A percentile compares a stretch with the other conserved stretches of the same genome.
These are phyloP conservation scores for Barypeithes pellucidus DNA, from an alignment of 2,888 invertebrate genomes.

Conservation along the genomic window DNA sequence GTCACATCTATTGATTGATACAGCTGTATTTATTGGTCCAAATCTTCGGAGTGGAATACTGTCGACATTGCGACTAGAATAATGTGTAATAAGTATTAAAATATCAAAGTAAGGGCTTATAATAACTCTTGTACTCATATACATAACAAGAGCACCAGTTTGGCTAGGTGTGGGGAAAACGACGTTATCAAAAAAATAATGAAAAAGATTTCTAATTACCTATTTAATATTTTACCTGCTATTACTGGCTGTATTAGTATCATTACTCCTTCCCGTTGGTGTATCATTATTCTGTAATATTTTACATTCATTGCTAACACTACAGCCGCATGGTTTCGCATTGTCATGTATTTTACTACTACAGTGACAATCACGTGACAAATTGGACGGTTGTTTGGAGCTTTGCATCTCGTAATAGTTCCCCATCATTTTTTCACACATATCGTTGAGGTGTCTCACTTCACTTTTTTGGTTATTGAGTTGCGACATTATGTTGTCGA, in stretches of 20 bases:
- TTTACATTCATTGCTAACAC: conserved; percentile 24
- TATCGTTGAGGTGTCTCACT: conserved; percentile 44
- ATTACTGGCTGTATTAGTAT: conserved; percentile 3
- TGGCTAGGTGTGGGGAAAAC: no score
- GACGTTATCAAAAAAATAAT: no score
- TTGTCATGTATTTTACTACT: conserved; percentile 4
- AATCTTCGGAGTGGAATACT: conserved; percentile 25
- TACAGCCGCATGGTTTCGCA: conserved; percentile 33
- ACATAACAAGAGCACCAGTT: no score
- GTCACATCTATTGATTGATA: conserved; percentile 44
- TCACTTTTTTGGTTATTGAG: conserved; percentile 47
- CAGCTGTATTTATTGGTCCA: conserved; percentile 45
- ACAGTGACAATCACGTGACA: conserved; percentile 10
- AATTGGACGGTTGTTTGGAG: conserved; percentile 6
- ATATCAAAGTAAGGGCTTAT: no score
- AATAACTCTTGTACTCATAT: no score
- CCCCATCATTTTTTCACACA: conserved; percentile 47
- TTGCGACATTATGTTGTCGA: conserved; percentile 43
- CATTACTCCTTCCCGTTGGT: not conserved
- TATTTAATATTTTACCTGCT: not conserved
- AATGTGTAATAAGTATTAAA: no score
- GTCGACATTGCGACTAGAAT: conserved; percentile 17
- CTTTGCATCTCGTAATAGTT: conserved; percentile 29
- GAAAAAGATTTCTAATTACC: no score
- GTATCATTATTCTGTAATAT: not conserved